Evolutionary conservation across 2,113 vertebrate genomes (phyloP).

Genomic region (Xiphophorus hellerii): DNA sequence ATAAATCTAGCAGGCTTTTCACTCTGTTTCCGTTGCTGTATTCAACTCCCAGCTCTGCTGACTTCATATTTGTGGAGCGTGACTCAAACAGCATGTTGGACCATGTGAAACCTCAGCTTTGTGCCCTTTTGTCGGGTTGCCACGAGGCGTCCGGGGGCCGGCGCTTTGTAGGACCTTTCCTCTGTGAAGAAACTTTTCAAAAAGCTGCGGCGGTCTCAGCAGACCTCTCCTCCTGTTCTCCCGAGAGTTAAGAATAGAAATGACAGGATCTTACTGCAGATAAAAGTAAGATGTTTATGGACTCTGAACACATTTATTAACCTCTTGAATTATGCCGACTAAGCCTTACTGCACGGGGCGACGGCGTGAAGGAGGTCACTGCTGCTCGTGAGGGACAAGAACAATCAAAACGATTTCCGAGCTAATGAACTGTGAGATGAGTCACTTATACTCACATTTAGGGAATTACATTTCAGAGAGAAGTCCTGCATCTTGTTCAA

Average conservation of each 20-base stretch:
- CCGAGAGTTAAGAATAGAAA: background rate
- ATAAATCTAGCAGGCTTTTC: background rate
- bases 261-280: conserved; percentile 53
- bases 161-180: conserved; percentile 54
- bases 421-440: conserved; percentile 56
- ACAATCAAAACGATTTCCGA: conserved; percentile 44
- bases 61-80: conserved; percentile 51
- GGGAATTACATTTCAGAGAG: background rate
- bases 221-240: conserved; percentile 23
- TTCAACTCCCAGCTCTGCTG: conserved; percentile 33
- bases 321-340: conserved; percentile 19
- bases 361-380: conserved; percentile 11
- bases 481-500: conserved; percentile 13
- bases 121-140: conserved; percentile 51
- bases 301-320: conserved; percentile 33
- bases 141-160: conserved; percentile 42
- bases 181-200: conserved; percentile 85
- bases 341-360: conserved; percentile 30
- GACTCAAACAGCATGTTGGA: conserved; percentile 61
- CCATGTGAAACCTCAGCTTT: conserved; percentile 63
- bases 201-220: conserved; percentile 87
- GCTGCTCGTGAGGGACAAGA: conserved; percentile 16
- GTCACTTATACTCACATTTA: conserved; percentile 49
- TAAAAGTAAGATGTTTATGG: conserved; percentile 67
- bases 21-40: conserved; percentile 8